Base-by-base conservation (phyloP, 2,888 invertebrate species). In the Microplitis deprimator region DNA sequence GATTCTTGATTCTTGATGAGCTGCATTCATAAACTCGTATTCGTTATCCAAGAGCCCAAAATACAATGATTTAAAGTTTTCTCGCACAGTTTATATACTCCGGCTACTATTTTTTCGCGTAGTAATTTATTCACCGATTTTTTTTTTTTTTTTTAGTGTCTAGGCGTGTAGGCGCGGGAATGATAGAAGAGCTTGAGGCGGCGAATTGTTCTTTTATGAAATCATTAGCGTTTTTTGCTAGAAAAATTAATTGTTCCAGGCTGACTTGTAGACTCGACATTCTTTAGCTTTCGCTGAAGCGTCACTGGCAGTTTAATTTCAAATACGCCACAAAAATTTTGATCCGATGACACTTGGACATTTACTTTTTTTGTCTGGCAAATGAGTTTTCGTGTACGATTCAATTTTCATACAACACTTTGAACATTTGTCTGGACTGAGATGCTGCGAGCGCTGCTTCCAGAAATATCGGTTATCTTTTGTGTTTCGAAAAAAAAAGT, bases 211-310 rank as follows among this genome's bases (percentile, higher is more conserved):
- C 74, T 68, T 69, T 73, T 62, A 80, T 80, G 73, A 77, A 67
- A 79, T 80, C 76, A 81, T 82, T 77, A 77, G 73, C 75, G 76
- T 62, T 67, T 50, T 50, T 50, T 8, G 59, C 39, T 70, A n/a
- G 68, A 75, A 16, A 80, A 78, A 82, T 77, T 81, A 80, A 82
- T 82, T 80, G 72, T 77, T 73, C 74, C 10, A 61, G 74, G 77
- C 76, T 80, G 82, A 82, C 79, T 80, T 79, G 74, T 59, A 75
- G 73, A 76, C 76, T 75, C 64, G n/a, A 64, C 20, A 72, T 13
- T 59, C 29, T 40, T 16, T 16, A 50, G 17, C 13, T 13, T 10
- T 50, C 13, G 50, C 6, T 29, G 29, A 64, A 8, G 65, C 69
- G 67, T 69, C 73, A 59, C 76, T 68, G 16, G 62, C 60, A 70